phyloP scores from a whole-genome alignment of 2,888 invertebrate species.

The Atrina japonica region DNA sequence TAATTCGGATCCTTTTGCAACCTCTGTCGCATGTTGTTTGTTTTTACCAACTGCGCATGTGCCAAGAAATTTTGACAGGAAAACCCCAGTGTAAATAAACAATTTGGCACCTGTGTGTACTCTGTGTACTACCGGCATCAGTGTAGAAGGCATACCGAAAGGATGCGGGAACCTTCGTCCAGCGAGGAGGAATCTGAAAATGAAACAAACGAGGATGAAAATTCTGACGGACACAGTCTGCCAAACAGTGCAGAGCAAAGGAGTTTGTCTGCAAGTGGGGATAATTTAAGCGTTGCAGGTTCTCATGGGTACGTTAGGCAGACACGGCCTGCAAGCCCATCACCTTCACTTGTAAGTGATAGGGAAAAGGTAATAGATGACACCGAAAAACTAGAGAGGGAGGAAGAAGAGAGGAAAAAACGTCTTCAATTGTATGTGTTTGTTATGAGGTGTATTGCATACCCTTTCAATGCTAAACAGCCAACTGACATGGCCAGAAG shows the following conservation, averaged over 20 bases:
- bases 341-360: slow-evolving; percentile 94
- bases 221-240: slow-evolving; percentile 77
- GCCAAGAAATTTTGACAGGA: slow-evolving; percentile 21
- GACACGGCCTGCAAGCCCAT: slow-evolving; percentile 92
- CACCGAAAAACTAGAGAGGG: slow-evolving; percentile 93
- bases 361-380: slow-evolving; percentile 83
- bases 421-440: slow-evolving; percentile 98
- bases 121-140: background rate
- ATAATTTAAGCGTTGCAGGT: slow-evolving; percentile 76
- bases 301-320: slow-evolving; percentile 81
- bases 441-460: slow-evolving; percentile 97
- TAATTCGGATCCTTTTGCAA: background rate
- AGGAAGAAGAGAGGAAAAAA: slow-evolving; percentile 97
- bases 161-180: slow-evolving; percentile 97
- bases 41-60: slow-evolving; percentile 9
- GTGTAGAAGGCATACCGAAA: slow-evolving; percentile 30
- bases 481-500: slow-evolving; percentile 98
- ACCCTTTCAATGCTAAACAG: slow-evolving; percentile 99
- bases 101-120: background rate
- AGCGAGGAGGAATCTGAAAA: slow-evolving; percentile 97
- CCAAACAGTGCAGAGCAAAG: slow-evolving; percentile 76
- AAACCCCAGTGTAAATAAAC: slow-evolving; percentile 30
- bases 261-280: slow-evolving; percentile 79
- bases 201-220: slow-evolving; percentile 85
- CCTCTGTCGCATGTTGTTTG: background rate